Evolutionary conservation across 2,113 vertebrate genomes (phyloP), one percentile per base, ranked within the genome.

Genomic region (Ursus arctos): DNA sequence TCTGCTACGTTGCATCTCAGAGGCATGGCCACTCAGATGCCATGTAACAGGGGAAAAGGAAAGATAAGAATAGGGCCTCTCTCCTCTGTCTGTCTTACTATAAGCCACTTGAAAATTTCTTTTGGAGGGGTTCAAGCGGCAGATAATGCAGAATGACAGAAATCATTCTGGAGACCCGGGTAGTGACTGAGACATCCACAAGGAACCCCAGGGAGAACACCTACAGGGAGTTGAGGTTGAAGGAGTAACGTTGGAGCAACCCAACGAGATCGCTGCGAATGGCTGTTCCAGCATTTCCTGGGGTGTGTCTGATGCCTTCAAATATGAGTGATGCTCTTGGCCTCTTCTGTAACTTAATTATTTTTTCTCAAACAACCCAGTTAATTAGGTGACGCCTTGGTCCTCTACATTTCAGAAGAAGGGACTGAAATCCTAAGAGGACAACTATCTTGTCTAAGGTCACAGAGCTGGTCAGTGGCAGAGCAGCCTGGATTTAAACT

Each of bases 401-500:
- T 47, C n/a, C 2, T 14, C 9, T 31, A 79, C n/a, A 14, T 57
- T 55, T 81, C 83, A 84, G 11, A 83, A 88, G 28, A 88, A 79
- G 21, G 6, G 71, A 80, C 40, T 82, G 16, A 93, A 61, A 28
- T 96, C 16, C 36, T 76, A 53, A 81, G 40, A 76, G n/a, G 49
- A 49, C 61, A 91, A 43, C 21, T 61, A 24, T 49, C 81, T 88
- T 93, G 47, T 79, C 49, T 33, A 96, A 83, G 13, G 36, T 82
- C 74, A 88, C 24, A 83, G 26, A 89, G 19, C 49, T 53, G 43
- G 49, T 24, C 82, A 94, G n/a, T 59, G 71, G 36, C 61, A 88
- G 26, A 92, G 43, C 18, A 95, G 72, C 21, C 21, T 82, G 49
- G 16, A 92, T 92, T 94, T 76, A 89, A 92, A 89, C 24, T 81